A percentile compares a stretch with the other conserved stretches of the same genome.
Evolutionary conservation across 2,888 invertebrate genomes (phyloP).

Genomic region (Diaperis boleti): DNA sequence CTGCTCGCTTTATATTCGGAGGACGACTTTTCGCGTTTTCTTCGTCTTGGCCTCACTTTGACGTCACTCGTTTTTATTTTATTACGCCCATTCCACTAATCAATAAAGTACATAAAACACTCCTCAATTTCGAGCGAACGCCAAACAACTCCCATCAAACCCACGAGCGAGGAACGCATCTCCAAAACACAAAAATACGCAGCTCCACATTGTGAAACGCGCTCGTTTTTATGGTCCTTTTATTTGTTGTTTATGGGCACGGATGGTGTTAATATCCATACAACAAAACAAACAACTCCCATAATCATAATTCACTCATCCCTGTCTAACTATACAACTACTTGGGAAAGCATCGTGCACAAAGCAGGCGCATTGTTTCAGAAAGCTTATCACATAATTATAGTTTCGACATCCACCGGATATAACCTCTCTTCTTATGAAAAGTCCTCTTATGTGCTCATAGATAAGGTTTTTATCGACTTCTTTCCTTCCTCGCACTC

Average conservation of each 20-base stretch:
- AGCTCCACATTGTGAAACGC: conserved; percentile 13
- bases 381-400: conserved; percentile 42
- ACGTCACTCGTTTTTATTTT: too few species aligned
- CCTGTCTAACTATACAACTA: conserved; percentile 28
- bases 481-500: conserved; percentile 24
- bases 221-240: conserved; percentile 20
- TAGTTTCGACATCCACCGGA: conserved; percentile 43
- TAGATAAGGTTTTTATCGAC: conserved; percentile 36
- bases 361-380: conserved; percentile 39
- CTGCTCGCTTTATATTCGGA: too few species aligned
- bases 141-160: too few species aligned
- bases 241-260: conserved; percentile 30
- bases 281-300: conserved; percentile 28
- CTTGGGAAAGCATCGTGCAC: conserved; percentile 38
- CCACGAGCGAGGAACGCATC: too few species aligned
- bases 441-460: conserved; percentile 31
- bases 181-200: too few species aligned
- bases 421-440: conserved; percentile 40
- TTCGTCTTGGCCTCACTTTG: too few species aligned
- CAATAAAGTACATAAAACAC: too few species aligned
- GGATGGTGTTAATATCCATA: conserved; percentile 33
- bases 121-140: too few species aligned
- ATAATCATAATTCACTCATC: conserved; percentile 37
- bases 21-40: too few species aligned
- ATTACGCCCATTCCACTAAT: too few species aligned